phyloP scores from a whole-genome alignment of 2,888 invertebrate species.

The Tolmerus cingulatus region DNA sequence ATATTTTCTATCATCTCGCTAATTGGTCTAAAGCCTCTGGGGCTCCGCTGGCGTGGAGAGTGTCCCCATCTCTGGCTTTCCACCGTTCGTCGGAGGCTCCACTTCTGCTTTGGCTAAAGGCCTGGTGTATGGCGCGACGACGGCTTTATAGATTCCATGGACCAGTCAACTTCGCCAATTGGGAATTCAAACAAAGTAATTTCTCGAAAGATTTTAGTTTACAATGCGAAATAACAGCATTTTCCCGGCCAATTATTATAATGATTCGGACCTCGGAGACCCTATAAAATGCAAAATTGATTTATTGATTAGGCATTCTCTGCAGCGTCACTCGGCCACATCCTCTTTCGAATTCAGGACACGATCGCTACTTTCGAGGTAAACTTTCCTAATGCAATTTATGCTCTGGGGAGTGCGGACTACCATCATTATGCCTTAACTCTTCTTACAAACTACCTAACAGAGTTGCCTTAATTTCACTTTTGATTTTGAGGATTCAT shows the following conservation, averaged over 20 bases:
- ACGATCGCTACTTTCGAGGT: background rate
- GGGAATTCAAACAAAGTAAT: conserved; percentile 46
- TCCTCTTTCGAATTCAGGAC: background rate
- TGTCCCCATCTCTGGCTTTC: background rate
- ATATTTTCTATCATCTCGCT: conserved; percentile 51
- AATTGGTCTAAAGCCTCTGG: conserved; percentile 48
- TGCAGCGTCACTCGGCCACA: background rate
- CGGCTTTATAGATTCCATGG: conserved; percentile 8
- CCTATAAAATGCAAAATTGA: conserved; percentile 52
- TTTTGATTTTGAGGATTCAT: background rate
- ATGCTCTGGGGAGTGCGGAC: background rate
- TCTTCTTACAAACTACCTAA: background rate
- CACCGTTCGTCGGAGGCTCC: background rate
- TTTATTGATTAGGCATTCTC: conserved; percentile 50
- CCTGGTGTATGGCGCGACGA: background rate
- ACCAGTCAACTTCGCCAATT: conserved; percentile 14
- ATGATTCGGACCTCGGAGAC: conserved; percentile 52
- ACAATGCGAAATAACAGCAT: conserved; percentile 19
- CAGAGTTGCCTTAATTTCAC: background rate
- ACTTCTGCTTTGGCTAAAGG: background rate
- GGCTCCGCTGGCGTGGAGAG: background rate
- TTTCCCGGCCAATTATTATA: conserved; percentile 51
- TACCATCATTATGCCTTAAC: background rate
- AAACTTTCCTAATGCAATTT: background rate
- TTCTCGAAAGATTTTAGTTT: conserved; percentile 42